Percentiles rank a stretch among this genome's conserved stretches.
These are phyloP conservation scores for Oreotrochilus melanogaster DNA, from an alignment of 2,113 vertebrate species.

Conservation along the genomic window DNA sequence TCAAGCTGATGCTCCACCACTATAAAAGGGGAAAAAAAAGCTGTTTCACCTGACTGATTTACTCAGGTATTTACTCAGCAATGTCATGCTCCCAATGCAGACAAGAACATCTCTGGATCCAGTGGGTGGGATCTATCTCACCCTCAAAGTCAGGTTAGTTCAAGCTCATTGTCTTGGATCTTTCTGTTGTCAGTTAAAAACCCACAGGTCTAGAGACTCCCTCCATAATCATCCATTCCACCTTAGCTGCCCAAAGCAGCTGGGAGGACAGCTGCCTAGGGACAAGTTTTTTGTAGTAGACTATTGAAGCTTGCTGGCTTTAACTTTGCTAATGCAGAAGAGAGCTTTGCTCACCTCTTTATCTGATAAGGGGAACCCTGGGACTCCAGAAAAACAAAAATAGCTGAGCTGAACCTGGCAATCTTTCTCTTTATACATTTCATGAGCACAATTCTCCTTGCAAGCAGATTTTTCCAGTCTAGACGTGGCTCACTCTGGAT, in stretches of 20 bases:
- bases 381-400: not conserved
- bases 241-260: rapidly evolving
- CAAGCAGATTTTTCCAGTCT: slow-evolving; percentile 19
- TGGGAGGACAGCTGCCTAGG: not conserved
- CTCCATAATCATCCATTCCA: not conserved
- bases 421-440: not conserved
- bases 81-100: not conserved
- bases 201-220: not conserved
- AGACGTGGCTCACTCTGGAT: not conserved
- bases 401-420: not conserved
- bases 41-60: not conserved
- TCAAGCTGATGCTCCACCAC: not conserved
- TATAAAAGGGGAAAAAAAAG: not conserved
- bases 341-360: not conserved
- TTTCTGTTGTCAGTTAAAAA: not conserved
- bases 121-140: not conserved
- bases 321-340: not conserved
- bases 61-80: not conserved
- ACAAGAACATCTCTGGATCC: not conserved
- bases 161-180: not conserved
- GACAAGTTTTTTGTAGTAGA: not conserved
- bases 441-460: not conserved
- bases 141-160: not conserved
- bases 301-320: not conserved
- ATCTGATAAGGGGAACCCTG: not conserved